A percentile compares a stretch with the other conserved stretches of the same genome.
phyloP scores from a whole-genome alignment of 2,113 vertebrate genomes.

The Mus pahari region DNA sequence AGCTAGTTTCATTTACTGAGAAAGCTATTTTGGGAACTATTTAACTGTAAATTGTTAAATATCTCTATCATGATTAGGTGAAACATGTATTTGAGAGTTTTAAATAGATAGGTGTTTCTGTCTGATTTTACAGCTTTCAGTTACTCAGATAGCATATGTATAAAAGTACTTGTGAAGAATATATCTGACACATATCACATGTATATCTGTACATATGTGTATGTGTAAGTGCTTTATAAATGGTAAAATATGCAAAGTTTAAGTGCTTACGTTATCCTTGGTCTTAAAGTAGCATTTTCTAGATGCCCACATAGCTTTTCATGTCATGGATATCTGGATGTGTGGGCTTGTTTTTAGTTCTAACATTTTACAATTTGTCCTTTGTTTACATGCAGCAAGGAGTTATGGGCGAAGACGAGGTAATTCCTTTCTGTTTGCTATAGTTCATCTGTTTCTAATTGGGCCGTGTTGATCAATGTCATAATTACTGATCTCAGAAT shows the following conservation, averaged over 20 bases:
- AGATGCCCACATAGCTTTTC: slow-evolving; percentile 82
- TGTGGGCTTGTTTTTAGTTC: slow-evolving; percentile 83
- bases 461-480: slow-evolving; percentile 82
- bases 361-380: slow-evolving; percentile 91
- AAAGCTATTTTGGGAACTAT: slow-evolving; percentile 48
- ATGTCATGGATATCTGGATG: slow-evolving; percentile 79
- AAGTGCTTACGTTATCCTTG: slow-evolving; percentile 19
- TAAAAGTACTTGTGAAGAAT: not conserved
- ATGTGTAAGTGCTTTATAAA: slow-evolving; percentile 29
- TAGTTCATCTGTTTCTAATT: slow-evolving; percentile 85
- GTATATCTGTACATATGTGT: not conserved
- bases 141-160: not conserved
- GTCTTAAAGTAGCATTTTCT: slow-evolving; percentile 52
- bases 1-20: slow-evolving; percentile 7
- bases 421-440: slow-evolving; percentile 92
- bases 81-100: slow-evolving; percentile 50
- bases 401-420: slow-evolving; percentile 99
- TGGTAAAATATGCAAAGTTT: slow-evolving; percentile 1
- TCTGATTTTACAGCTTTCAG: slow-evolving; percentile 16
- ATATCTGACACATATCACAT: not conserved
- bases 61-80: not conserved
- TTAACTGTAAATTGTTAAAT: slow-evolving; percentile 23
- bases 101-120: slow-evolving; percentile 17
- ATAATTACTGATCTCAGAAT: slow-evolving; percentile 80
- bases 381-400: slow-evolving; percentile 98